Evolutionary conservation across 2,113 vertebrate species (phyloP), one percentile per base, ranked within the genome.

Genomic region (Ochotona princeps): DNA sequence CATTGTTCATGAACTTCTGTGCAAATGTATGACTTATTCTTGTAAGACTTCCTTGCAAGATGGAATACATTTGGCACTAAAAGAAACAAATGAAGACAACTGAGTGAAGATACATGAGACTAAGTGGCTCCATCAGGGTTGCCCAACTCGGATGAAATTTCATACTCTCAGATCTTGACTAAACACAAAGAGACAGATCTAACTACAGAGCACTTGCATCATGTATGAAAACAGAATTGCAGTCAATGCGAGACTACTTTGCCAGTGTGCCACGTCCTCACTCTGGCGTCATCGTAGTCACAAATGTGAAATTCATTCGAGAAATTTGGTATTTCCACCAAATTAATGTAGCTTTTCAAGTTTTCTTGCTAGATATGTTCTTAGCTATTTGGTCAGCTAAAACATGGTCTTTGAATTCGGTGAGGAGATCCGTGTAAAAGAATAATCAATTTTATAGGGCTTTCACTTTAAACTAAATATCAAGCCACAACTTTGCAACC

Each of bases 171-270:
- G 78, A 91, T 94, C 14, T 91, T 89, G 75, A 83, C 73, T 63
- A 54, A 95, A 73, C 54, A 67, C 21, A 92, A 95, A 89, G 76
- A 91, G 60, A 81, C 21, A 92, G 67, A 92, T 30, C 78, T 92
- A 92, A 84, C 81, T 80, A 93, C 89, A 86, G 10, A 96, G 87
- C 23, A 94, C 69, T 91, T 94, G 76, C 30, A 83, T 90, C 47
- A 95, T 78, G 54, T 89, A 95, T 72, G 92, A 93, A 97, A 94
- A 97, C 84, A 96, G 93, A 96, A 84, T 94, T 87, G 83, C 61
- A 95, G 74, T 47, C 82, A 93, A 80, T 92, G 73, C 32, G 76
- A 86, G 94, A 51, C 69, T 47, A n/a, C 49, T 81, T 86, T 66
- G 85, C 30, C 63, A 30, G 83, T 63, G 44, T 95, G 69, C 60